Evolutionary conservation across 2,888 invertebrate species (phyloP).

Genomic region (Piscicola geometra): DNA sequence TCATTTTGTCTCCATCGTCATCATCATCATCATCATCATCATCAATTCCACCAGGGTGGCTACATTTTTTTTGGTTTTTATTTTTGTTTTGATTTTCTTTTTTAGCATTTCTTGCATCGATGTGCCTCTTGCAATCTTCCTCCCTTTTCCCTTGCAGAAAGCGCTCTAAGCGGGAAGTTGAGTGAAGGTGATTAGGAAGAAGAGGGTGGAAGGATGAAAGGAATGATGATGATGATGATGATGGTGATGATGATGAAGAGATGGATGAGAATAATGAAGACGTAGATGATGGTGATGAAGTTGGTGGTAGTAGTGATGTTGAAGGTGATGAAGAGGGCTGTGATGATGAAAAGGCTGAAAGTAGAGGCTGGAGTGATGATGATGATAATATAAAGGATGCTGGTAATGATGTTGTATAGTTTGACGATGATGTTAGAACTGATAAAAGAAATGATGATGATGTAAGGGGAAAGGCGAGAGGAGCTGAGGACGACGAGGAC

Average conservation of each 20-base stretch:
- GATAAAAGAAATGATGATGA: constrained; percentile 17
- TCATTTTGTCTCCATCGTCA: too few relatives aligned
- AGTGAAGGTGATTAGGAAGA: background rate
- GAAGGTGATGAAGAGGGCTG: constrained; percentile 15
- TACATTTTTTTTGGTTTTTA: too few relatives aligned
- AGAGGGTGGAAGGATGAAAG: background rate
- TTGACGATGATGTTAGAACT: background rate
- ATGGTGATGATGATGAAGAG: constrained; percentile 20
- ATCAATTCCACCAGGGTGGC: too few relatives aligned
- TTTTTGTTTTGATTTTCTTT: too few relatives aligned
- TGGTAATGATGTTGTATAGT: too few relatives aligned
- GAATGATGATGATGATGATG: constrained; percentile 17
- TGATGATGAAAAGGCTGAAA: background rate
- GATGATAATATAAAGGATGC: background rate
- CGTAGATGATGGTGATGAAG: constrained; percentile 12
- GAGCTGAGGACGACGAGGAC: background rate
- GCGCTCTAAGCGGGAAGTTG: background rate
- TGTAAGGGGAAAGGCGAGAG: background rate
- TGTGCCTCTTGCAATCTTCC: background rate
- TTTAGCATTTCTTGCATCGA: too few relatives aligned
- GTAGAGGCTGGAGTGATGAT: background rate
- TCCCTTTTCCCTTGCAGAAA: background rate
- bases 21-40: too few relatives aligned
- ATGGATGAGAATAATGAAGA: constrained; percentile 12
- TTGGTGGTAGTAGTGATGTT: constrained; percentile 1